Percentiles rank a stretch among this genome's conserved stretches.
Evolutionary conservation across 2,113 vertebrate genomes (phyloP).

Genomic region (Solea senegalensis): DNA sequence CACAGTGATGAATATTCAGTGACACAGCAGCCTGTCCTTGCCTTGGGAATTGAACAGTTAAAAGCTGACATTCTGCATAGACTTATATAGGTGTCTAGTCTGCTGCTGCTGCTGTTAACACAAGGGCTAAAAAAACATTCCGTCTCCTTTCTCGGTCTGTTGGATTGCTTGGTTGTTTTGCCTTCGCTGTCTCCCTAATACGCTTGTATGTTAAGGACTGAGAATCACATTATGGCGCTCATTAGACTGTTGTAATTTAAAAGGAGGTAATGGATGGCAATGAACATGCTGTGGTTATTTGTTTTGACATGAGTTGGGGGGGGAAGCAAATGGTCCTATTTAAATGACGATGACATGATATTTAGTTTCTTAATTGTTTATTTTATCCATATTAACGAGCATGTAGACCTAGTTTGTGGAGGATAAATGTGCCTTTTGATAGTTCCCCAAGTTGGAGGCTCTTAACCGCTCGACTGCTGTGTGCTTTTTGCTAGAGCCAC

Average conservation of each 20-base stretch:
- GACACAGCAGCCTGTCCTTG: background rate
- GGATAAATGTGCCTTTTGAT: conserved; percentile 7
- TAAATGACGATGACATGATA: background rate
- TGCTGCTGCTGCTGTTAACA: conserved; percentile 2
- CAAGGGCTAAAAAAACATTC: background rate
- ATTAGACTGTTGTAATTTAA: conserved; percentile 1
- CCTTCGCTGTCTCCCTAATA: background rate
- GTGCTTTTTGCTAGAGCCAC: conserved; percentile 29
- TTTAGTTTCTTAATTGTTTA: background rate
- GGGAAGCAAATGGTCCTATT: background rate
- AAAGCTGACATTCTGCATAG: conserved; percentile 3
- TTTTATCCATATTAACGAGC: background rate
- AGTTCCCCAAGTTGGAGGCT: conserved; percentile 18
- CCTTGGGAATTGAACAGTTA: conserved; percentile 8
- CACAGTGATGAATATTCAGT: conserved; percentile 6
- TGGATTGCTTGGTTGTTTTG: conserved; percentile 11
- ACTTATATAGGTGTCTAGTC: background rate
- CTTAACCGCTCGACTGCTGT: background rate
- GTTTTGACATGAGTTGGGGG: background rate
- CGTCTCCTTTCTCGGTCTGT: background rate
- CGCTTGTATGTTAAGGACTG: background rate
- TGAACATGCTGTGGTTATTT: background rate
- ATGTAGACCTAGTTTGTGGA: background rate
- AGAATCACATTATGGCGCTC: background rate
- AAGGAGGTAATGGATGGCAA: background rate